phyloP scores from a whole-genome alignment of 2,888 invertebrate species.

The Piscicola geometra region DNA sequence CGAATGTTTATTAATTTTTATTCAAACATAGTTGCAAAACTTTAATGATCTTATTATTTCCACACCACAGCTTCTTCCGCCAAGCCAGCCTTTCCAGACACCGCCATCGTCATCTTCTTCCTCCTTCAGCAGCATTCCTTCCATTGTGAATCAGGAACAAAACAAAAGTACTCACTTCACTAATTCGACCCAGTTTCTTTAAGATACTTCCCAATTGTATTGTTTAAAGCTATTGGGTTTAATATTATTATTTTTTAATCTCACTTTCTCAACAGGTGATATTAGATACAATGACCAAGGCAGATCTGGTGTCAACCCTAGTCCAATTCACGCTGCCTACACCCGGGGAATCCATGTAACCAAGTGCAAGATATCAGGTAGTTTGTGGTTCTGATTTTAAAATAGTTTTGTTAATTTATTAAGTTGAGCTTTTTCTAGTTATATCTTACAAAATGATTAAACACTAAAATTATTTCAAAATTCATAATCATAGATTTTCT shows the following conservation, averaged over 20 bases:
- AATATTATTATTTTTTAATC: background rate
- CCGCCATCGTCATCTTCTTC: background rate
- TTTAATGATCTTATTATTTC: background rate
- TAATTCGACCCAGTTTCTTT: too few species aligned
- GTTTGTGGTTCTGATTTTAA: too few species aligned
- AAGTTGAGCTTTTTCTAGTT: too few species aligned
- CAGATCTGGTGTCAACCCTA: background rate
- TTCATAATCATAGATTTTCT: too few species aligned
- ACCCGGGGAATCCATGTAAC: background rate
- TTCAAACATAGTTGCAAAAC: too few species aligned
- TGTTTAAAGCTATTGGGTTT: background rate
- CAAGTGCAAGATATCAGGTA: background rate
- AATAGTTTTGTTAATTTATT: too few species aligned
- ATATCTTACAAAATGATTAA: too few species aligned
- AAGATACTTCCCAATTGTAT: too few species aligned
- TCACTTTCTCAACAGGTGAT: background rate
- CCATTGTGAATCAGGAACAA: background rate
- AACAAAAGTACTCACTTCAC: background rate
- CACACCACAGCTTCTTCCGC: background rate
- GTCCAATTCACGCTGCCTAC: background rate
- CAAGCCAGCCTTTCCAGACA: background rate
- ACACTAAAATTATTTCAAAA: too few species aligned
- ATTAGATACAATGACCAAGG: background rate
- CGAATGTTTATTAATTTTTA: too few species aligned
- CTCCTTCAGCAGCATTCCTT: constrained; percentile 11